Evolutionary conservation across 2,113 vertebrate genomes (phyloP), one percentile per base, ranked within the genome.

Genomic region (Seriola dumerili): DNA sequence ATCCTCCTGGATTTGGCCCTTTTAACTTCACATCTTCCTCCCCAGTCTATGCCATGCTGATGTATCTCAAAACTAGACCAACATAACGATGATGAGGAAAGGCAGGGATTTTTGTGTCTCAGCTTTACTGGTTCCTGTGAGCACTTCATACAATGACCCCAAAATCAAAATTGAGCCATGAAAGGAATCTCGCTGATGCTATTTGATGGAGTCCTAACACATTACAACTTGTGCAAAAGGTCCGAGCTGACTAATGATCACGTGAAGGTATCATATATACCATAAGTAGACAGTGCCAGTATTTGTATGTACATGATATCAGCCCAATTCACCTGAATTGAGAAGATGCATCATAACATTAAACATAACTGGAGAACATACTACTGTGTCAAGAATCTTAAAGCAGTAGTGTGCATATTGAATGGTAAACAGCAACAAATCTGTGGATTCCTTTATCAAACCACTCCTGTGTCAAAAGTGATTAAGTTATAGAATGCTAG

Each of bases 1-100:
- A 55, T 38, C 23, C 5, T 16, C 62, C 40, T 52, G 34, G 79
- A 87, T 76, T 70, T 36, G 11, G 32, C 42, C 34, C 63, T 5
- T 40, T 72, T 5, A 46, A 52, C 46, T 67, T 34, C 42, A 64
- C 36, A 34, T 76, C 65, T 19, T 72, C 32, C 71, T 73, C n/a
- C 32, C 62, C 36, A 16, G 8, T 86, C 36, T 76, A 63, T 89
- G 85, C 76, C 70, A 88, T 42, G 19, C 23, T 21, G 29, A 80
- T 71, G 11, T 34, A 66, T 67, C 55, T 72, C 58, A 72, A 55
- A 75, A 71, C 67, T 38, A 85, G 40, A 67, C 44, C 29, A 54
- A 61, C n/a, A 4, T 54, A 48, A 79, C 46, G 19, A 57, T 66
- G 23, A 54, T 46, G n/a, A 81, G 12, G 25, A 68, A 67, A 64